Conservation (phyloP, 1,140 invertebrate species). For the Danaus melanippus region DNA sequence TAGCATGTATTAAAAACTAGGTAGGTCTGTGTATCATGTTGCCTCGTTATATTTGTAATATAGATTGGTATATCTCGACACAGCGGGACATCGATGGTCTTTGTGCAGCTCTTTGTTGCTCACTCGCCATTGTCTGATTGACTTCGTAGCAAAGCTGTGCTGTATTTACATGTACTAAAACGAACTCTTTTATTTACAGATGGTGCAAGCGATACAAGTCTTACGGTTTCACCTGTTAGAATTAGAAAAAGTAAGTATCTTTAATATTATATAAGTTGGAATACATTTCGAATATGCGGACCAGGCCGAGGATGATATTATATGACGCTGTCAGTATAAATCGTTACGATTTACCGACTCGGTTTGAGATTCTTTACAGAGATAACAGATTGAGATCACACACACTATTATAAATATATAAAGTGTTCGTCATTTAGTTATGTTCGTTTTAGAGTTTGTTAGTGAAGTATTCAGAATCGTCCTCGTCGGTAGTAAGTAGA, state of each 20-base stretch:
- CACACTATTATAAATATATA: neutral
- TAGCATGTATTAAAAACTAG: no score
- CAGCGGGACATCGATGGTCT: slow-evolving; percentile 26
- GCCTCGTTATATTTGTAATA: no score
- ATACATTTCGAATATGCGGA: slow-evolving; percentile 42
- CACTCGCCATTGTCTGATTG: slow-evolving; percentile 33
- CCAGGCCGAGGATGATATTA: slow-evolving; percentile 51
- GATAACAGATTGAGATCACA: slow-evolving; percentile 48
- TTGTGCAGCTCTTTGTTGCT: slow-evolving; percentile 34
- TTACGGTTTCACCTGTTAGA: slow-evolving; percentile 99
- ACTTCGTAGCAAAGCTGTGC: slow-evolving; percentile 7
- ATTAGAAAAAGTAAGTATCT: slow-evolving; percentile 98
- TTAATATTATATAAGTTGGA: slow-evolving; percentile 36
- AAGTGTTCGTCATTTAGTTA: no score
- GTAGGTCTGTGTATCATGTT: no score
- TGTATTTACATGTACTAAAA: slow-evolving; percentile 10
- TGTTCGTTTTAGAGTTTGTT: no score
- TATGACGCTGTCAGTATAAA: slow-evolving; percentile 39
- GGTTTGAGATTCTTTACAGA: slow-evolving; percentile 45
- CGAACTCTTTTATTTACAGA: slow-evolving; percentile 83
- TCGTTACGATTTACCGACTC: slow-evolving; percentile 52
- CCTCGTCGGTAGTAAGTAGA: no score
- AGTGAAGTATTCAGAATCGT: no score
- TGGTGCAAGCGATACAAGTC: slow-evolving; percentile 99
- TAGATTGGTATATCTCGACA: slow-evolving; percentile 1